These are phyloP conservation scores for Drosophila colorata DNA, from an alignment of 2,888 invertebrate species.

Conservation along the genomic window DNA sequence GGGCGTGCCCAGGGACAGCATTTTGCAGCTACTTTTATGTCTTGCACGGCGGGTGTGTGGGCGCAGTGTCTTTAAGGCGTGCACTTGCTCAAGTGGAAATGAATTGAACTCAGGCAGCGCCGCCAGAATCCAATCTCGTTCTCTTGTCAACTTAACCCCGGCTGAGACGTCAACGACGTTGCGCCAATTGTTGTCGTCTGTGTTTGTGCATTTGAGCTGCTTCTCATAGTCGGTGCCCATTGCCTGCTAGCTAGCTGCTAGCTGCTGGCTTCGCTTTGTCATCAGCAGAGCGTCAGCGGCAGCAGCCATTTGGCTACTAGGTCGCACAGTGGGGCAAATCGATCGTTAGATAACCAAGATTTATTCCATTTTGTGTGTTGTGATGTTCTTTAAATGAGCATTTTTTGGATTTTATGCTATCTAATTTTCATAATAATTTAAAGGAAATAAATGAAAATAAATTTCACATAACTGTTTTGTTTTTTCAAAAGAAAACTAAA, in stretches of 20 bases:
- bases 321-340: constrained; percentile 61
- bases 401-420: background rate
- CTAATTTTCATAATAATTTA: background rate
- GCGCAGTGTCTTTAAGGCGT: constrained; percentile 65
- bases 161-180: constrained; percentile 57
- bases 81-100: constrained; percentile 83
- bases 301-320: constrained; percentile 51
- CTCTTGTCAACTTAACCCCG: constrained; percentile 81
- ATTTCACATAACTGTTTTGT: background rate
- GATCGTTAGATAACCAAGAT: background rate
- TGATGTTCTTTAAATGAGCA: no score
- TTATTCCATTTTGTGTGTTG: background rate
- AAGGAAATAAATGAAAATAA: no score
- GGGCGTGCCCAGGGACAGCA: constrained; percentile 42
- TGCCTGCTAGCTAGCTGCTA: constrained; percentile 5
- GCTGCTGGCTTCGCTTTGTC: constrained; percentile 54
- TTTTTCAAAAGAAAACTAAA: background rate
- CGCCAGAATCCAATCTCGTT: constrained; percentile 77
- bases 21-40: constrained; percentile 75
- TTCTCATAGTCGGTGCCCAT: constrained; percentile 26
- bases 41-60: constrained; percentile 11
- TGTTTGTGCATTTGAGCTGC: constrained; percentile 46
- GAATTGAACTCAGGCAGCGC: constrained; percentile 79
- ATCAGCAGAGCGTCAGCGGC: constrained; percentile 42
- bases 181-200: constrained; percentile 67